Base-by-base conservation (phyloP, 2,888 invertebrate species). In the Drosophila demipolita region DNA sequence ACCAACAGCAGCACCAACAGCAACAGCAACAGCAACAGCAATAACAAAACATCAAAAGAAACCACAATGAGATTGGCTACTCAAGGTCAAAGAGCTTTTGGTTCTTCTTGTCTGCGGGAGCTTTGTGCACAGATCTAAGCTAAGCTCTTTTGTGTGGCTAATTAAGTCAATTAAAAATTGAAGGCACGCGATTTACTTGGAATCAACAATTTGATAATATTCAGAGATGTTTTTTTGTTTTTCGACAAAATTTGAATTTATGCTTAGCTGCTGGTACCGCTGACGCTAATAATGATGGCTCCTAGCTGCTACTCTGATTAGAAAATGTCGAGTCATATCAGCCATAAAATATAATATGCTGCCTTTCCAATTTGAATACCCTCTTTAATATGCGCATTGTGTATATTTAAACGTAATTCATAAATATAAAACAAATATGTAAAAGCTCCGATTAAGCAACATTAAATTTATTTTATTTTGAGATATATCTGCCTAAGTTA, bases 91-190 rank as follows among this genome's bases (percentile, higher is more conserved):
- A 71, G 67, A 61, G 70, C 65, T 71, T 63, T 78, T 62, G 59
- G 66, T 78, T 73, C 78, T 83, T 82, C 72, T 74, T 64, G 72
- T 57, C 50, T 36, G 48, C 49, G 17, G 40, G 23, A 38, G 64
- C 35, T 40, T 53, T 68, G 65, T 66, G 65, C 62, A 58, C 26
- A 35, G 23, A 75, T 54, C 77, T 68, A 23, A 23, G 45, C 77
- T 68, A 54, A 66, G 78, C 73, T 63, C 67, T 73, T 76, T 73
- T 66, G 71, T 75, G 83, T 62, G 60, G 72, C 85, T 83, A 87
- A 85, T 87, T 84, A 85, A 89, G 74, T 74, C 83, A 82, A 87
- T 89, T 85, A 75, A 75, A 76, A 84, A 74, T 80, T 80, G 59
- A 65, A 87, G 82, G 87, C 89, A 85, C 84, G 85, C 87, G 85